A percentile compares a stretch with the other conserved stretches of the same genome.
These are phyloP conservation scores for Pyrochroa serraticornis DNA, from an alignment of 2,888 invertebrate species.

Conservation along the genomic window DNA sequence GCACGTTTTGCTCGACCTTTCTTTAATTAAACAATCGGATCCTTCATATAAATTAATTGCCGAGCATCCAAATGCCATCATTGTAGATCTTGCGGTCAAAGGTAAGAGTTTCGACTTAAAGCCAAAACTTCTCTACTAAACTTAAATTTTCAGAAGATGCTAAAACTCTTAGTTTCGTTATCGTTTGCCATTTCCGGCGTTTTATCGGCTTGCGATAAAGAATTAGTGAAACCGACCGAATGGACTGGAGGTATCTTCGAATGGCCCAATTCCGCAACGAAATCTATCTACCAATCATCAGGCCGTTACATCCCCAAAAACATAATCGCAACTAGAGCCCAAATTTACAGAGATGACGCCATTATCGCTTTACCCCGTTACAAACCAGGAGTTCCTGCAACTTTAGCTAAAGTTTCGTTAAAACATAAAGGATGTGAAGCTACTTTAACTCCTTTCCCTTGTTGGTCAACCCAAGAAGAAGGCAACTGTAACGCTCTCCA, in stretches of 20 bases:
- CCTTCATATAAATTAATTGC: too few relatives aligned
- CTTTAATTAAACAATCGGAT: too few relatives aligned
- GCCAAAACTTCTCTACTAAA: background rate
- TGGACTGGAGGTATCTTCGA: constrained; percentile 52
- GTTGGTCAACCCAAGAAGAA: constrained; percentile 68
- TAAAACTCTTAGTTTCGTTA: background rate
- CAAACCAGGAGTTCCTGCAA: constrained; percentile 70
- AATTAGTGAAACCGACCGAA: constrained; percentile 45
- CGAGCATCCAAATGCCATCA: too few relatives aligned
- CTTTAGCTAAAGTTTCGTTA: constrained; percentile 64
- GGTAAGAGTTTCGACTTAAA: background rate
- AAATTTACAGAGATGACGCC: constrained; percentile 63
- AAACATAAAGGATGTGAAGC: constrained; percentile 59
- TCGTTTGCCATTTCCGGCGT: constrained; percentile 35
- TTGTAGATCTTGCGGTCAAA: too few relatives aligned
- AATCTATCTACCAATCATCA: constrained; percentile 63
- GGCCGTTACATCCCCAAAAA: constrained; percentile 65
- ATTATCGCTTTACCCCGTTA: constrained; percentile 66
- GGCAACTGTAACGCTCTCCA: constrained; percentile 70
- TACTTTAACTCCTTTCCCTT: constrained; percentile 66
- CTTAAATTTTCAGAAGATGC: background rate
- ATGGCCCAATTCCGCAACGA: constrained; percentile 55
- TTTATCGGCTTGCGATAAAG: constrained; percentile 37
- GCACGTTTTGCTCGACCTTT: too few relatives aligned
- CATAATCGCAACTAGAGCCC: constrained; percentile 66